Evolutionary conservation across 2,113 vertebrate genomes (phyloP).

Genomic region (Prinia subflava): DNA sequence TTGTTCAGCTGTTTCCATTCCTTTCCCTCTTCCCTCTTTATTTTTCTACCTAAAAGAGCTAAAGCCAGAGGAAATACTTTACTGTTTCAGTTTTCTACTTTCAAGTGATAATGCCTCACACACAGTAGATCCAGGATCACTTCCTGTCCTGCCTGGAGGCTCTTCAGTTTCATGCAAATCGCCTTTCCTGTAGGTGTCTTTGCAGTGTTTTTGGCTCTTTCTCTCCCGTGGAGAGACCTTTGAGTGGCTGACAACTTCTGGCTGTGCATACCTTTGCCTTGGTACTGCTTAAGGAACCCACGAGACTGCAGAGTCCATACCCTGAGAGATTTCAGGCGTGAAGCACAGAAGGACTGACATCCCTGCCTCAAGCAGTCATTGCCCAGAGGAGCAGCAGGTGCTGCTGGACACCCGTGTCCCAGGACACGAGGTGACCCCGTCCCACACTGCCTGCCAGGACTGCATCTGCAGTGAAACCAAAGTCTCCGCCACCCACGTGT

Average conservation of each 20-base stretch:
- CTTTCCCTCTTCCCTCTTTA: neutral
- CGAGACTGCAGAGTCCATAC: neutral
- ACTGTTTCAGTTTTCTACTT: neutral
- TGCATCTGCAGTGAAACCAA: neutral
- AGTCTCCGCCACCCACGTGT: rapidly evolving
- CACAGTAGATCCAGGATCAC: rapidly evolving
- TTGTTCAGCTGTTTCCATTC: neutral
- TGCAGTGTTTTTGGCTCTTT: neutral
- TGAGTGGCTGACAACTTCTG: neutral
- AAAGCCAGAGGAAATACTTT: neutral
- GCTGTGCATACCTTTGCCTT: neutral
- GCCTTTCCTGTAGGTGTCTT: neutral
- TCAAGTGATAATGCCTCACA: neutral
- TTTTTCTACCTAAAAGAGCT: neutral
- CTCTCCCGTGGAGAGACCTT: neutral
- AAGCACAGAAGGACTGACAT: neutral
- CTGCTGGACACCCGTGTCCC: neutral
- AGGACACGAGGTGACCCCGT: rapidly evolving
- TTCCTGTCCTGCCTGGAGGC: neutral
- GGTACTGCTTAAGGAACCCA: neutral
- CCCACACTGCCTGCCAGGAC: neutral
- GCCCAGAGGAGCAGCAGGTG: neutral
- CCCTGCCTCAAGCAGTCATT: neutral
- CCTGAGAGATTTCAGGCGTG: neutral
- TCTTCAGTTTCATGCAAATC: neutral